Evolutionary conservation across 2,797 vertebrate genomes (phyloP).

Genomic region (Spinus olivaceus): DNA sequence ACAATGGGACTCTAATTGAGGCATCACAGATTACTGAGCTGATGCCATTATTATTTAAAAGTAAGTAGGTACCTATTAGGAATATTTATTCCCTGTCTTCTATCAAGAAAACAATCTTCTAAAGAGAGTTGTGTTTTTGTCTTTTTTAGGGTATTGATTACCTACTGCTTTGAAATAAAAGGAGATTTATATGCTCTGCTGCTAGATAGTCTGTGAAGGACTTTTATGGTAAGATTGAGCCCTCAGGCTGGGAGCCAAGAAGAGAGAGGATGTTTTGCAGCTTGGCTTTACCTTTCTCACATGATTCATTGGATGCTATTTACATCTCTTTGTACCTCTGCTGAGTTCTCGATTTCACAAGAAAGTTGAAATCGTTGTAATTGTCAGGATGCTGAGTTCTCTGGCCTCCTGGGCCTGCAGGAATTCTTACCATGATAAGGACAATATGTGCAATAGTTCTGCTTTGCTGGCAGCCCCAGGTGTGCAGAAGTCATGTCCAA

Average conservation of each 20-base stretch:
- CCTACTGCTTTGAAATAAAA: slow-evolving; percentile 59
- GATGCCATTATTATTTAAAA: slow-evolving; percentile 56
- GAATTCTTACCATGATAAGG: background rate
- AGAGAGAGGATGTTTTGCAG: slow-evolving; percentile 6
- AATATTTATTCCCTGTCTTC: slow-evolving; percentile 38
- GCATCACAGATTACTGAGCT: slow-evolving; percentile 34
- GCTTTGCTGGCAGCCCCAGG: background rate
- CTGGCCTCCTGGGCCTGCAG: background rate
- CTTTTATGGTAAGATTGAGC: slow-evolving; percentile 20
- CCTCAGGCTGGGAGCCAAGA: slow-evolving; percentile 43
- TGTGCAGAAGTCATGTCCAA: background rate
- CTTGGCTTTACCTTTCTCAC: slow-evolving; percentile 34
- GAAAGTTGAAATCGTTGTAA: background rate
- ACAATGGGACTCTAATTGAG: slow-evolving; percentile 48
- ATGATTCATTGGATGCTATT: slow-evolving; percentile 43
- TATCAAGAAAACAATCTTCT: slow-evolving; percentile 55
- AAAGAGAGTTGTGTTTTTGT: slow-evolving; percentile 10
- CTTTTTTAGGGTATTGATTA: slow-evolving; percentile 53
- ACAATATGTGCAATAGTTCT: background rate
- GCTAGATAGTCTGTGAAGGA: slow-evolving; percentile 21
- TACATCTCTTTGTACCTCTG: slow-evolving; percentile 46
- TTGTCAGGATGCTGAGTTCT: background rate
- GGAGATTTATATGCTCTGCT: slow-evolving; percentile 31
- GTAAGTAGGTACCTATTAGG: slow-evolving; percentile 23
- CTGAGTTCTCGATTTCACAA: slow-evolving; percentile 30